Evolutionary conservation across 1,140 invertebrate genomes (phyloP), one percentile per base, ranked within the genome.

Genomic region (Bombyx mandarina): DNA sequence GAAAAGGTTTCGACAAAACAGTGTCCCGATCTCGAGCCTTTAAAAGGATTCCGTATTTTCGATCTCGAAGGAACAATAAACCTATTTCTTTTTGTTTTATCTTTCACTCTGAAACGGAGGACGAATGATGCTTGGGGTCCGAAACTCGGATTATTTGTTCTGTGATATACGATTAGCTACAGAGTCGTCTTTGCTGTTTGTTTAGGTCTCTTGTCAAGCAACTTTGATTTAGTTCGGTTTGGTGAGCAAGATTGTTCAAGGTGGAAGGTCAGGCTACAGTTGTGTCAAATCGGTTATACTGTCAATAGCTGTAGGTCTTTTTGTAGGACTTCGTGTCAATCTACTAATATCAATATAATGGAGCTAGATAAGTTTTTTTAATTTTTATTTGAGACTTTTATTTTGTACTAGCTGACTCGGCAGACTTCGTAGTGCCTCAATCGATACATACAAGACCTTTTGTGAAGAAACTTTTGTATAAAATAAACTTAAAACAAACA

Each of bases 41-140:
- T 71, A 68, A 69, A 69, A 72, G 67, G 65, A 63, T 69, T 64
- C 63, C 53, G 57, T 60, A 66, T 59, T 71, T 59, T 62, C 62
- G 60, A 63, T 69, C 69, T 69, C 62, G 42, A 46, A 22, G 66
- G 66, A 50, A 68, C 62, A 67, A 65, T 69, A 72, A 67, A 65
- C 64, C 62, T 61, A 71, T 68, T 68, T 63, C 60, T 64, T 61
- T 58, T 64, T 70, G 62, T 60, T 71, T 65, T 71, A 60, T 65
- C 59, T 65, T 61, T 58, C 62, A 67, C 56, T 68, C 59, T 55
- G 60, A 47, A 56, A 62, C 50, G 56, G 50, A 48, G 58, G 56
- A 43, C 56, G 54, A 55, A 60, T 67, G 59, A 63, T 62, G 61
- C 56, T 18, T 53, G 45, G 62, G 53, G 35, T 52, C 60, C 51